These are phyloP conservation scores for Telmatherina bonti DNA, from an alignment of 2,797 vertebrate species.

Conservation along the genomic window DNA sequence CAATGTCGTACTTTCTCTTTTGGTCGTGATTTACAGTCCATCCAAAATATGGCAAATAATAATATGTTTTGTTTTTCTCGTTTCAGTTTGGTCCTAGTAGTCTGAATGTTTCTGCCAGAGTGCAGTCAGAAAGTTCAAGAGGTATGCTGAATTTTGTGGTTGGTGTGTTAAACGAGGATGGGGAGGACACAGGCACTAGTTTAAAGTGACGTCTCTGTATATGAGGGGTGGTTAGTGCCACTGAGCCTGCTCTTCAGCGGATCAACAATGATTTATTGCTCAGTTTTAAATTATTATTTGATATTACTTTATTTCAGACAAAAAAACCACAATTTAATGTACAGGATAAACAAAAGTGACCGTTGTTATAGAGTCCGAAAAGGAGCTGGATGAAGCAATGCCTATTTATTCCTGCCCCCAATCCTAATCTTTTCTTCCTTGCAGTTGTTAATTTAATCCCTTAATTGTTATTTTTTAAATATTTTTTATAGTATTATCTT, in stretches of 20 bases:
- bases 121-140: slow-evolving; percentile 11
- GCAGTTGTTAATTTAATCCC: too few relatives aligned
- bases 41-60: not conserved
- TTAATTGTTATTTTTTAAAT: too few relatives aligned
- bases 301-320: too few relatives aligned
- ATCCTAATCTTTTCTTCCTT: too few relatives aligned
- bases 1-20: slow-evolving; percentile 38
- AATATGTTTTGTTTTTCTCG: not conserved
- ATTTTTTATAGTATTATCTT: too few relatives aligned
- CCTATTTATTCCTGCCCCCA: too few relatives aligned
- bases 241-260: not conserved
- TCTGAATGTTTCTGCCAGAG: not conserved
- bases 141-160: slow-evolving; percentile 30
- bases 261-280: not conserved
- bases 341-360: too few relatives aligned
- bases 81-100: not conserved
- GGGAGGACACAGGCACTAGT: slow-evolving; percentile 40
- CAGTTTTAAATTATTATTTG: too few relatives aligned
- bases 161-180: slow-evolving; percentile 17
- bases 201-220: slow-evolving; percentile 70
- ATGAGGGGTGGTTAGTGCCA: slow-evolving; percentile 54
- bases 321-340: too few relatives aligned
- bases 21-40: not conserved
- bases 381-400: too few relatives aligned
- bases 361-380: too few relatives aligned